A percentile compares a stretch with the other conserved stretches of the same genome.
These are phyloP conservation scores for Laspeyria flexula DNA, from an alignment of 2,888 invertebrate genomes.

Conservation along the genomic window DNA sequence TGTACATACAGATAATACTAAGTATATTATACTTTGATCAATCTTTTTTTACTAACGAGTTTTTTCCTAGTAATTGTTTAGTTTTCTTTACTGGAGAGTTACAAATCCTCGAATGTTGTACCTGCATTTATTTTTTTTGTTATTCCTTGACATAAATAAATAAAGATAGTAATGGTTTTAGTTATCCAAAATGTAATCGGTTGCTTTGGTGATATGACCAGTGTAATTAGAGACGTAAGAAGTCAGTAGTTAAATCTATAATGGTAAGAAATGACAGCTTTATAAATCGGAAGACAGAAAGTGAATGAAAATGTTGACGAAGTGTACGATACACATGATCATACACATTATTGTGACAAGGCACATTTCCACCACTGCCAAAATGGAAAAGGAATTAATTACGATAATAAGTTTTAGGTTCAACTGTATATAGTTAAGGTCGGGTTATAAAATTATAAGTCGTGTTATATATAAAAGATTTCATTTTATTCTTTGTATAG, in stretches of 20 bases:
- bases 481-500: constrained; percentile 78
- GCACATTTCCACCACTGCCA: constrained; percentile 87
- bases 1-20: constrained; percentile 75
- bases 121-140: constrained; percentile 84
- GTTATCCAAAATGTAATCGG: constrained; percentile 72
- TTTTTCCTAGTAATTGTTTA: constrained; percentile 82
- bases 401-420: constrained; percentile 58
- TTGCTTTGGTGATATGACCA: constrained; percentile 71
- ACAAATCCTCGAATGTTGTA: constrained; percentile 86
- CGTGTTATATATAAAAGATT: constrained; percentile 83
- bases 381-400: constrained; percentile 67
- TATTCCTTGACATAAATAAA: constrained; percentile 82
- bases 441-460: constrained; percentile 74
- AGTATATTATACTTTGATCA: constrained; percentile 76
- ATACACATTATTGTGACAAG: constrained; percentile 72
- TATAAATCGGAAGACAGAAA: constrained; percentile 76
- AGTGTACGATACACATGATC: constrained; percentile 62
- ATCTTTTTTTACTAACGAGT: constrained; percentile 71
- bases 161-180: constrained; percentile 79
- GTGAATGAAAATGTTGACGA: constrained; percentile 54
- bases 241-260: constrained; percentile 81
- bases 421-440: constrained; percentile 81
- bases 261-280: constrained; percentile 82
- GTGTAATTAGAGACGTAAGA: constrained; percentile 75
- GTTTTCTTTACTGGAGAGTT: constrained; percentile 83